Percentiles rank a stretch among this genome's conserved stretches.
phyloP scores from a whole-genome alignment of 2,888 invertebrate species.

The Aethes cnicana region DNA sequence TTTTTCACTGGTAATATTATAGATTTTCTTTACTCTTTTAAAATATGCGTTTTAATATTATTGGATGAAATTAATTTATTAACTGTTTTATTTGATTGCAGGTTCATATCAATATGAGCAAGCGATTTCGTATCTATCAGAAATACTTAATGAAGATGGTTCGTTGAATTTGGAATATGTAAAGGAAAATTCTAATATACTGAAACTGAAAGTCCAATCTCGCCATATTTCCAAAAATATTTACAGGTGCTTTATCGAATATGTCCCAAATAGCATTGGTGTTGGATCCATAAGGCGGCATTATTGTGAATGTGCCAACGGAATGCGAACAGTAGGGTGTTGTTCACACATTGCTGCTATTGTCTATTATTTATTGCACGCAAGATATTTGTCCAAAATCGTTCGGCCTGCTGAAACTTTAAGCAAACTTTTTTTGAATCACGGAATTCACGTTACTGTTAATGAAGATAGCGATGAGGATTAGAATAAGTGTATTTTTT shows the following conservation, averaged over 20 bases:
- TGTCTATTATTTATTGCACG: slow-evolving; percentile 7
- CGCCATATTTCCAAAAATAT: slow-evolving; percentile 1
- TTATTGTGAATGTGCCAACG: slow-evolving; percentile 11
- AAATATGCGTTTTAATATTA: slow-evolving; percentile 6
- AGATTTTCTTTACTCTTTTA: slow-evolving; percentile 7
- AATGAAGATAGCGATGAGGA: not conserved
- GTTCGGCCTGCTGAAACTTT: slow-evolving; percentile 9
- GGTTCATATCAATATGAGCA: slow-evolving; percentile 8
- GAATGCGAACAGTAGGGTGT: slow-evolving; percentile 10
- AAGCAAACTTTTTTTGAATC: slow-evolving; percentile 1
- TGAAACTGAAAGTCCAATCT: slow-evolving; percentile 9
- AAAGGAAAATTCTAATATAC: slow-evolving; percentile 7
- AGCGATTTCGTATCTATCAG: slow-evolving; percentile 7
- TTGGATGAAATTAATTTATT: slow-evolving; percentile 3
- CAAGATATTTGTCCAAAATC: slow-evolving; percentile 10
- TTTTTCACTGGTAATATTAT: slow-evolving; percentile 5
- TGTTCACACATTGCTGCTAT: slow-evolving; percentile 9
- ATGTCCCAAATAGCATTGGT: slow-evolving; percentile 9
- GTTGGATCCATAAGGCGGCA: slow-evolving; percentile 3
- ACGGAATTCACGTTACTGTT: not conserved
- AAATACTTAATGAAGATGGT: slow-evolving; percentile 3
- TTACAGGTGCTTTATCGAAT: slow-evolving; percentile 3
- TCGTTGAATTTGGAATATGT: slow-evolving; percentile 9
- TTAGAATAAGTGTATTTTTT: too few relatives aligned
- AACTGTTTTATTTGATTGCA: slow-evolving; percentile 5